Conservation (phyloP, 2,113 vertebrate species). For the Arvicanthis niloticus region DNA sequence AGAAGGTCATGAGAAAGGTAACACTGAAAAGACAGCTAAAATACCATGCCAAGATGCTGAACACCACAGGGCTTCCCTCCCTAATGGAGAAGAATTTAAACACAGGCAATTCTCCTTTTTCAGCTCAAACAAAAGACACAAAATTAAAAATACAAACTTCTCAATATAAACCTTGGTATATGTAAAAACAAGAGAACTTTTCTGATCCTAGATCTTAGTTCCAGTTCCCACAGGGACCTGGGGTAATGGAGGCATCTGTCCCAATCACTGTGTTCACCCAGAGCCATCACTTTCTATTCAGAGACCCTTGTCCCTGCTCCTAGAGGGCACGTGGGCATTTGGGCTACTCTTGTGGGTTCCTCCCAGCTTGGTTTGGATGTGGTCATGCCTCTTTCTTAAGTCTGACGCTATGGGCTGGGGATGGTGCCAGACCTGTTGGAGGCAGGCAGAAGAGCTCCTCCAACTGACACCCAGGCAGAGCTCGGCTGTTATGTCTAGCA, state of each 20-base stretch:
- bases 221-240: neutral
- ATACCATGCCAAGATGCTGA: rapidly evolving
- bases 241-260: rapidly evolving
- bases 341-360: too few relatives aligned
- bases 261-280: neutral
- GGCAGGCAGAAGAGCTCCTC: neutral
- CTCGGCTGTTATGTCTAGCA: neutral
- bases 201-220: neutral
- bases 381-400: rapidly evolving
- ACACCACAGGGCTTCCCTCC: neutral
- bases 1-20: neutral
- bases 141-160: neutral
- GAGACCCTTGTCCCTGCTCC: too few relatives aligned
- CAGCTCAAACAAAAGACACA: neutral
- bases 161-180: neutral
- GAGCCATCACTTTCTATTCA: neutral
- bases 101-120: neutral
- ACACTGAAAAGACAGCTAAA: neutral
- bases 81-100: neutral
- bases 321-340: neutral
- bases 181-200: neutral
- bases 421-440: rapidly evolving
- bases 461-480: rapidly evolving
- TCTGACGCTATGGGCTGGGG: neutral
- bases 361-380: neutral